Conservation (phyloP, 2,888 invertebrate genomes). For the Merodon equestris region DNA sequence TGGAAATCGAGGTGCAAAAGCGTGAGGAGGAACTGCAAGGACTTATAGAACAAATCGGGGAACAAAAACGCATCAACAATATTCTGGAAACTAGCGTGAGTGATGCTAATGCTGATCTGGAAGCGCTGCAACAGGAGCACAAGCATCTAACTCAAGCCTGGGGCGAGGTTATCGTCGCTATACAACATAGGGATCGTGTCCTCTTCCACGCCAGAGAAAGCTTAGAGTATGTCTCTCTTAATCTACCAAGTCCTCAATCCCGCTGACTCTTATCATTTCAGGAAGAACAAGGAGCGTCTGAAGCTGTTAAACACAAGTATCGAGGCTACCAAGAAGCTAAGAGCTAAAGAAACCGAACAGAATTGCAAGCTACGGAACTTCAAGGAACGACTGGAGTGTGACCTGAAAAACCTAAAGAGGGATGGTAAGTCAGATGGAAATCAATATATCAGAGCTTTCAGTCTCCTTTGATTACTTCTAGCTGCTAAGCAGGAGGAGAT, state of each 20-base stretch:
- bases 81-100: slow-evolving; percentile 82
- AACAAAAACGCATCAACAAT: slow-evolving; percentile 84
- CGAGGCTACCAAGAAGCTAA: slow-evolving; percentile 84
- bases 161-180: slow-evolving; percentile 86
- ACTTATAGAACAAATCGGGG: slow-evolving; percentile 82
- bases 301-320: slow-evolving; percentile 81
- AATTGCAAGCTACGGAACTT: slow-evolving; percentile 83
- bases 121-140: slow-evolving; percentile 85
- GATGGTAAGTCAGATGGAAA: slow-evolving; percentile 76
- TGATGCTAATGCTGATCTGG: slow-evolving; percentile 86
- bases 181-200: slow-evolving; percentile 84
- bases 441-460: too few species aligned
- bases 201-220: slow-evolving; percentile 82
- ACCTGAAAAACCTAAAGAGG: slow-evolving; percentile 77
- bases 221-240: slow-evolving; percentile 79
- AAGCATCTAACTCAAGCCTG: slow-evolving; percentile 85
- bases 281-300: slow-evolving; percentile 82
- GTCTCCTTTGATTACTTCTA: slow-evolving; percentile 71
- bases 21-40: slow-evolving; percentile 83
- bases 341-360: slow-evolving; percentile 83
- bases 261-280: slow-evolving; percentile 72
- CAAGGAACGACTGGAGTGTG: slow-evolving; percentile 81
- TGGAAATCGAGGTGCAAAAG: slow-evolving; percentile 85
- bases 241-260: too few species aligned
- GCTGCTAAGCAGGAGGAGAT: slow-evolving; percentile 81